Conservation (phyloP, 2,888 invertebrate genomes). For the Agonopterix heracliana region DNA sequence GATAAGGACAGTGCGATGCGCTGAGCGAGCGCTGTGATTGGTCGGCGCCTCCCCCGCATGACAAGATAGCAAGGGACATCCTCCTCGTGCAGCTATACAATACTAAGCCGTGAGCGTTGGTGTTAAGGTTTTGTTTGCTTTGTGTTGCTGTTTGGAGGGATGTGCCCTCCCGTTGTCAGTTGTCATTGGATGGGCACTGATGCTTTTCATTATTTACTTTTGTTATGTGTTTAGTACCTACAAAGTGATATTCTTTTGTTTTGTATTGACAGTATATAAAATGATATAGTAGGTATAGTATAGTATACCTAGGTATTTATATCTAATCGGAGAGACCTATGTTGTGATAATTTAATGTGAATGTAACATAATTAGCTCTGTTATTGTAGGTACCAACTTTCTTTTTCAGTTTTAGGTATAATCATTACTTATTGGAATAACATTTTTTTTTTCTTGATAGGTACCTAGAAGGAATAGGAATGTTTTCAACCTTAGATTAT, state of each 20-base stretch:
- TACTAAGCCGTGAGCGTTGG: conserved; percentile 20
- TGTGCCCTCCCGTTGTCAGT: conserved; percentile 65
- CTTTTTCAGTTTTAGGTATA: no score
- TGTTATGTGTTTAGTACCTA: conserved; percentile 28
- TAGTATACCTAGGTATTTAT: no score
- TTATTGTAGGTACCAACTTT: no score
- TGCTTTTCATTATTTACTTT: conserved; percentile 66
- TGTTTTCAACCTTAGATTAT: no score
- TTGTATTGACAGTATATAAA: no score
- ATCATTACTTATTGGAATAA: no score
- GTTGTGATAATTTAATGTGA: no score
- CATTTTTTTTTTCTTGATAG: no score
- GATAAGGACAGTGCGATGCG: conserved; percentile 68
- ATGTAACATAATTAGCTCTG: no score
- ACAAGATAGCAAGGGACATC: conserved; percentile 73
- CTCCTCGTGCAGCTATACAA: conserved; percentile 36
- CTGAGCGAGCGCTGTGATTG: conserved; percentile 52
- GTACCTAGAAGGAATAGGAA: no score
- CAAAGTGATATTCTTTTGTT: conserved; percentile 8
- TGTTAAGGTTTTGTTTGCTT: conserved; percentile 30
- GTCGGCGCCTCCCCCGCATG: conserved; percentile 68
- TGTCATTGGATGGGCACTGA: conserved; percentile 70
- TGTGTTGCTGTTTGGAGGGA: conserved; percentile 47
- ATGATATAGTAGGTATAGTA: no score
- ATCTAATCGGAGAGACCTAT: no score